phyloP scores from a whole-genome alignment of 2,797 vertebrate species.

The Botia almorhae region DNA sequence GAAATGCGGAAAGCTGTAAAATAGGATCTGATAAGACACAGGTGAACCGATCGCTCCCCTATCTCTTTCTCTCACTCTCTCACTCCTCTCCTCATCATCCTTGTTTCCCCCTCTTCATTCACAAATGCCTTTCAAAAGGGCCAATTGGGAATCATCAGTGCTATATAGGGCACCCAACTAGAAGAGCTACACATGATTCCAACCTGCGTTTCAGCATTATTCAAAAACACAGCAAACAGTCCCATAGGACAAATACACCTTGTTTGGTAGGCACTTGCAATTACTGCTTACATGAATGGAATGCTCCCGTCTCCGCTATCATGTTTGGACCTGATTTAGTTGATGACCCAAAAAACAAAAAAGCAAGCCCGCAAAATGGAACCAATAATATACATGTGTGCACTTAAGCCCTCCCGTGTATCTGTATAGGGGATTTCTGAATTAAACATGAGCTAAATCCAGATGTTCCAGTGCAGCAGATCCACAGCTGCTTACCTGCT shows the following conservation, averaged over 20 bases:
- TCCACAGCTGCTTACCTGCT: constrained; percentile 43
- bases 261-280: constrained; percentile 35
- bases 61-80: neutral
- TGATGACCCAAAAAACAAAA: constrained; percentile 67
- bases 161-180: neutral
- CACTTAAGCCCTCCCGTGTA: constrained; percentile 58
- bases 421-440: constrained; percentile 59
- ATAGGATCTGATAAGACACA: constrained; percentile 31
- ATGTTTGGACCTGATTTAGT: constrained; percentile 54
- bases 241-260: constrained; percentile 35
- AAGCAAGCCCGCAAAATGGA: constrained; percentile 48
- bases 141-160: constrained; percentile 16
- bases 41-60: constrained; percentile 30
- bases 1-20: constrained; percentile 31
- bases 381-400: constrained; percentile 56
- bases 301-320: constrained; percentile 41
- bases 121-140: constrained; percentile 3
- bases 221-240: constrained; percentile 15
- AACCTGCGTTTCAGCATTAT: constrained; percentile 31
- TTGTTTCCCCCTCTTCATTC: constrained; percentile 19
- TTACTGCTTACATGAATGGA: constrained; percentile 12
- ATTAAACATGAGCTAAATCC: constrained; percentile 69
- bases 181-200: constrained; percentile 25
- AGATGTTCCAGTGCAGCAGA: constrained; percentile 34
- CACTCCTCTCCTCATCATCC: constrained; percentile 13